A percentile compares a stretch with the other conserved stretches of the same genome.
Conservation (phyloP, 2,888 invertebrate species). For the Atrina japonica region DNA sequence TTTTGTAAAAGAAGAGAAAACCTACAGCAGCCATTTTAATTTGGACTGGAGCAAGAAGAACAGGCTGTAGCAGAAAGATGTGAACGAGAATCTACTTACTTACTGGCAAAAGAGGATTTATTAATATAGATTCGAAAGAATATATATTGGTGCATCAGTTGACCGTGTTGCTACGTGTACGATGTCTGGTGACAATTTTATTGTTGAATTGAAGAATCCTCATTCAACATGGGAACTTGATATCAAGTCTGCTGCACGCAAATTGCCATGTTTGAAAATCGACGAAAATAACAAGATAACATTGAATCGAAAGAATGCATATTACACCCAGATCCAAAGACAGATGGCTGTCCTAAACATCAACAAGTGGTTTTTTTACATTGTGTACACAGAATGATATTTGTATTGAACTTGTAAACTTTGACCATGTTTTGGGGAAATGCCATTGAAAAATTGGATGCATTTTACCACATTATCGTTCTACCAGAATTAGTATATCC, state of each 20-base stretch:
- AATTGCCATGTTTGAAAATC: slow-evolving; percentile 23
- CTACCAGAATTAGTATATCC: slow-evolving; percentile 21
- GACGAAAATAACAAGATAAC: slow-evolving; percentile 25
- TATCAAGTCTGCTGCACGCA: slow-evolving; percentile 6
- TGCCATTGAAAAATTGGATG: neutral
- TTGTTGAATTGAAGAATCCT: slow-evolving; percentile 21
- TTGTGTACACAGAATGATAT: slow-evolving; percentile 20
- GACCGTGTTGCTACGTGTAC: slow-evolving; percentile 3
- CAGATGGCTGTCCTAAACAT: slow-evolving; percentile 22
- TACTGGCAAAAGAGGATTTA: neutral
- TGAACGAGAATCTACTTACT: neutral
- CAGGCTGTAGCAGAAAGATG: slow-evolving; percentile 1
- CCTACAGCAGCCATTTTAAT: slow-evolving; percentile 13
- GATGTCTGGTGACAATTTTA: neutral
- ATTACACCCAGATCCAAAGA: slow-evolving; percentile 20
- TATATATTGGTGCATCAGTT: slow-evolving; percentile 23
- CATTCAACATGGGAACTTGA: slow-evolving; percentile 11
- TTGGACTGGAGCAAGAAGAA: slow-evolving; percentile 15
- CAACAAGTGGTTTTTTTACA: slow-evolving; percentile 10
- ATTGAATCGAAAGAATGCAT: slow-evolving; percentile 7
- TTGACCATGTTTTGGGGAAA: slow-evolving; percentile 11
- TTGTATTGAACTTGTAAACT: slow-evolving; percentile 15
- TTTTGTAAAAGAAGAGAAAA: slow-evolving; percentile 12
- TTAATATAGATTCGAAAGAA: neutral
- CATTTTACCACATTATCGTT: slow-evolving; percentile 6